phyloP scores from a whole-genome alignment of 2,797 vertebrate species.

The Steatocranus sp. region DNA sequence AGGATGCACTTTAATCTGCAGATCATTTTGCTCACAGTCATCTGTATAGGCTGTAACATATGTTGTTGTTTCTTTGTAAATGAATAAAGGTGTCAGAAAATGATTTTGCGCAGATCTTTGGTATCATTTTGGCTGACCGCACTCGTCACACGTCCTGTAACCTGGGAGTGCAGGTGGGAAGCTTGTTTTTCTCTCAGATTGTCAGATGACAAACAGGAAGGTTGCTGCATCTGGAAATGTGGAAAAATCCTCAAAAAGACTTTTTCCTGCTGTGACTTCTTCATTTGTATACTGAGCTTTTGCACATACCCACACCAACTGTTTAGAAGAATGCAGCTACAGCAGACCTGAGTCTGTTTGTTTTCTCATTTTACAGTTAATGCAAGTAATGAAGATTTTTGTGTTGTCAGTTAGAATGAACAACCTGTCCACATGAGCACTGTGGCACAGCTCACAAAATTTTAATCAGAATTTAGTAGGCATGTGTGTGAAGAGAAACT shows the following conservation, averaged over 20 bases:
- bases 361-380: not conserved
- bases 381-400: not conserved
- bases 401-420: not conserved
- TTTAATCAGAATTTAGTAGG: fast-evolving
- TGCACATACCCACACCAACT: not conserved
- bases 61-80: not conserved
- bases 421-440: fast-evolving
- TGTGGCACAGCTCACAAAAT: not conserved
- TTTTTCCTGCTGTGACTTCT: not conserved
- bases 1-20: not conserved
- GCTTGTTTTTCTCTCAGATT: not conserved
- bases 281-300: not conserved
- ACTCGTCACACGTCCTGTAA: fast-evolving
- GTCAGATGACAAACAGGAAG: not conserved
- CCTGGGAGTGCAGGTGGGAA: not conserved
- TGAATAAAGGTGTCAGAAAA: not conserved
- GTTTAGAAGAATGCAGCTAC: not conserved
- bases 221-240: not conserved
- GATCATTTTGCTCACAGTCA: not conserved
- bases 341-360: not conserved
- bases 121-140: fast-evolving
- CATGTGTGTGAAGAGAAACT: not conserved
- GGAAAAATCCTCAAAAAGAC: not conserved
- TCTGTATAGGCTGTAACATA: not conserved
- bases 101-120: not conserved